These are phyloP conservation scores for Hemicentrotus pulcherrimus DNA, from an alignment of 35 echinoderm and acorn worm species.

Conservation along the genomic window DNA sequence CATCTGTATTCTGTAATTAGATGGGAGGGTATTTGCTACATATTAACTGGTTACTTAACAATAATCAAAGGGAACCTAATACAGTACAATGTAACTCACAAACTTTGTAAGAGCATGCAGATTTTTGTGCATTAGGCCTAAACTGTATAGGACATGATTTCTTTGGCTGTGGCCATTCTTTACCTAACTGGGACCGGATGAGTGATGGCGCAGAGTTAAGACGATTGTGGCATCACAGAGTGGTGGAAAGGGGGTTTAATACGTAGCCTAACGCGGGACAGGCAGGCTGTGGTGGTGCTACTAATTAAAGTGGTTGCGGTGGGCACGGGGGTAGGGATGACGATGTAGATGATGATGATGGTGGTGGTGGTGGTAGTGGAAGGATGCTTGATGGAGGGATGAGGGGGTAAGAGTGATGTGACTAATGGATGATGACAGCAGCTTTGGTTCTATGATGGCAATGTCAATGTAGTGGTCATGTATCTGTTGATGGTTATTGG, in stretches of 20 bases:
- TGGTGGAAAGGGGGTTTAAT: neutral
- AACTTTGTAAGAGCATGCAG: neutral
- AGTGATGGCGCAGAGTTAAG: neutral
- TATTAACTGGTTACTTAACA: too few relatives aligned
- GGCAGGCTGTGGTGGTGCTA: neutral
- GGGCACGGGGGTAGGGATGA: conserved; percentile 20
- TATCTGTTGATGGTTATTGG: neutral
- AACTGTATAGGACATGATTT: neutral
- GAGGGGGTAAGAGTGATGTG: conserved; percentile 1
- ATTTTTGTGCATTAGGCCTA: neutral
- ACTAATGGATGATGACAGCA: conserved; percentile 30
- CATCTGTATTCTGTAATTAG: too few relatives aligned
- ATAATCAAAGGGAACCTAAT: too few relatives aligned
- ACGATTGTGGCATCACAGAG: neutral
- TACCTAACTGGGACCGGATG: neutral
- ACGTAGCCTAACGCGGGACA: neutral
- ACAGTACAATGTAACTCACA: too few relatives aligned
- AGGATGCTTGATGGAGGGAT: neutral
- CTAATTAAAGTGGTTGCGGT: conserved; percentile 36
- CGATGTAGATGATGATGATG: neutral
- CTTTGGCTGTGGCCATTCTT: neutral
- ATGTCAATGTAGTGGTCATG: neutral
- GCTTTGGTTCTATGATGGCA: neutral
- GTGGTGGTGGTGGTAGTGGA: neutral
- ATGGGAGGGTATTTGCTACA: too few relatives aligned